Base-by-base conservation (phyloP, 2,797 vertebrate species). In the Esox lucius region DNA sequence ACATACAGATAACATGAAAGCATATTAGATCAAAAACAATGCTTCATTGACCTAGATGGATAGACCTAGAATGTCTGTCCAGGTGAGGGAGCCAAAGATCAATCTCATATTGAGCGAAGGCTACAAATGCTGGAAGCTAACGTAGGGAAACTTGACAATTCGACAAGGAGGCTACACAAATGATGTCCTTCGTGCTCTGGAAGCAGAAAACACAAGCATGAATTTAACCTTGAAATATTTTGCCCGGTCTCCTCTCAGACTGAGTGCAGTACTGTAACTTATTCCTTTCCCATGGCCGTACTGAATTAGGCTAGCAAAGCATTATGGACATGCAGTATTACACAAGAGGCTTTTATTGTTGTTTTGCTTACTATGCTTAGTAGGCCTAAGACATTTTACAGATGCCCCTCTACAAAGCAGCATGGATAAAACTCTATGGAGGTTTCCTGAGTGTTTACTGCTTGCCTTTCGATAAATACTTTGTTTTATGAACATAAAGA, bases 341-440 rank as follows among this genome's bases (percentile, higher is more conserved):
- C 22, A 68, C 2, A 68, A 53, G 13, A 51, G n/a, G 48, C 31
- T 75, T 75, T 68, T 15, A 59, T 68, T 46, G 17, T 24, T 72
- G 64, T 17, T 72, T 61, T 26, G 26, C 49, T 13, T 68, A 68
- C 28, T 69, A 75, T 71, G 71, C 70, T 73, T 17, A 46, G 42
- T 46, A 13, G 42, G 12, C 12, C 11, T 62, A 26, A 35, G 42
- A 66, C 22, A 65, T 48, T 49, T 46, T 68, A 71, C 42, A 78
- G 66, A 76, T 68, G 70, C 61, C 46, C 51, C 28, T 64, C 73
- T 68, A 24, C 71, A 19, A 46, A 81, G 72, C 76, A 75, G 72
- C 33, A 66, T 75, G 53, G 26, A 79, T 84, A 66, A 17, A 80
- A 76, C 68, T 33, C 77, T 70, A 79, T 83, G 84, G 87, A 85